Evolutionary conservation across 2,113 vertebrate species (phyloP).

Genomic region (Cottus gobio): DNA sequence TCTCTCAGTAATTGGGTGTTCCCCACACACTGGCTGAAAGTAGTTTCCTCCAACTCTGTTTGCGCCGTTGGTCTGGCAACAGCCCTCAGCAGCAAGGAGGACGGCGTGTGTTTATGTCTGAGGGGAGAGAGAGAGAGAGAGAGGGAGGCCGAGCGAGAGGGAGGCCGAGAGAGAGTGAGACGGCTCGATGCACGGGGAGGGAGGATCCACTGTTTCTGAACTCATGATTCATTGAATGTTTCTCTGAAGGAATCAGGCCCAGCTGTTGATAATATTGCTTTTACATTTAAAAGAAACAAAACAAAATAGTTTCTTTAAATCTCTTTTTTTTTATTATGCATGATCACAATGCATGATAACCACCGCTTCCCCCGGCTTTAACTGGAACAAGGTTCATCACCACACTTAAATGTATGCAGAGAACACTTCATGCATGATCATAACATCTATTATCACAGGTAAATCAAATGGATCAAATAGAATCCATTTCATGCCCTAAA

Average conservation of each 20-base stretch:
- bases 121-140: background rate
- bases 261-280: background rate
- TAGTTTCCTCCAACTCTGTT: slow-evolving; percentile 62
- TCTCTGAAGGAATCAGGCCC: background rate
- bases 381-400: background rate
- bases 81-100: background rate
- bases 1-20: slow-evolving; percentile 45
- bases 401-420: background rate
- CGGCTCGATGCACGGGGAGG: background rate
- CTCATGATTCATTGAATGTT: background rate
- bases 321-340: background rate
- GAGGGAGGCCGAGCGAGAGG: background rate
- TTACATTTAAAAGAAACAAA: too few relatives aligned
- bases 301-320: background rate
- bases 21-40: slow-evolving; percentile 40
- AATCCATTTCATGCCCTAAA: background rate
- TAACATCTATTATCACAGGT: background rate
- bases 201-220: background rate
- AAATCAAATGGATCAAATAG: background rate
- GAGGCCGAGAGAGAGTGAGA: background rate
- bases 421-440: background rate
- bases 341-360: background rate
- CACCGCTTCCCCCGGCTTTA: background rate
- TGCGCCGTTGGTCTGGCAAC: slow-evolving; percentile 60
- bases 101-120: slow-evolving; percentile 13